Base-by-base conservation (phyloP, 1,140 invertebrate species). In the Cardiocondyla obscurior region DNA sequence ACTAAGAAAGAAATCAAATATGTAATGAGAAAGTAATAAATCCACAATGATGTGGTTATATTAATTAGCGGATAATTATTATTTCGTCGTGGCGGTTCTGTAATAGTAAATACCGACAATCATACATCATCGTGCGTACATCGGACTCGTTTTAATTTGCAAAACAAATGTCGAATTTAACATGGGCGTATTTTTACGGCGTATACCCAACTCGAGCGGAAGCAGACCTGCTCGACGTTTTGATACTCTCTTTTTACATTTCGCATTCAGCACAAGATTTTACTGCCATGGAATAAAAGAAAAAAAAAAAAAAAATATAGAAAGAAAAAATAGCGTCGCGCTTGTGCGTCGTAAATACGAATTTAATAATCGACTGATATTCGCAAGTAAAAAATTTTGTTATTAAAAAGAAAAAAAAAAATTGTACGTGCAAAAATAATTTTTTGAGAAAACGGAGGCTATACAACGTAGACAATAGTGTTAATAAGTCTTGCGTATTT, bases 401-500 rank as follows among this genome's bases (percentile, higher is more conserved):
- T 60, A 51, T 14, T n/a, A 14, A 72, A 25, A 64, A 39, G 67
- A 81, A 81, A 22, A 14, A 72, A 25, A 64, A 39, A 73, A 81
- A 81, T 62, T 30, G 53, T 1, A 58, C n/a, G 12, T 14, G 22
- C 16, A 7, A 19, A 73, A 36, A 0, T 2, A 46, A 46, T 28
- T 69, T 84, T 77, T 53, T 30, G 55, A 53, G 42, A 81, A 44
- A 62, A 85, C 58, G 79, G 81, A 88, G 87, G 79, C 86, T 88
- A 88, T 89, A 82, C 58, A 62, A 44, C 39, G 60, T 76, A 89
- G 83, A 89, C 82, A 87, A 89, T 90, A 90, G 88, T 87, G 81
- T 90, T 89, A 89, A 89, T 67, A 65, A 60, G n/a, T 60, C 42
- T 85, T 70, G 60, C 36, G 46, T 22, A 58, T 16, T 4, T 73